phyloP scores from a whole-genome alignment of 2,797 vertebrate genomes.

The Alosa sapidissima region DNA sequence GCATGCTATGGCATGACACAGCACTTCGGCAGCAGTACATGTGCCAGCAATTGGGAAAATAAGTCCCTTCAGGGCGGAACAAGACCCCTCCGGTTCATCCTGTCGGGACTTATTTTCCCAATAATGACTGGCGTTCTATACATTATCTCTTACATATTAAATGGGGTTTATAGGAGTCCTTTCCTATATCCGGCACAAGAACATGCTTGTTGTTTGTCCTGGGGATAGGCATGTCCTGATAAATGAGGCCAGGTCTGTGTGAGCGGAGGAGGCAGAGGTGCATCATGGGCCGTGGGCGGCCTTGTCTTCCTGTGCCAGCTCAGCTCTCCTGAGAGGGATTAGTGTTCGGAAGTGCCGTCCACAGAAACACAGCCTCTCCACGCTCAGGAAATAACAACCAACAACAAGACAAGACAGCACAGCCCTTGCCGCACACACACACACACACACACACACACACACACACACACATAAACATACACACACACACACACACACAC shows the following conservation, averaged over 20 bases:
- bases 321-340: background rate
- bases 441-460: too few relatives aligned
- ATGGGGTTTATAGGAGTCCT: too few relatives aligned
- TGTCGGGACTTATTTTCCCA: too few relatives aligned
- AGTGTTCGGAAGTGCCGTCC: background rate
- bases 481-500: too few relatives aligned
- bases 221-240: background rate
- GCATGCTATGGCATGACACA: background rate
- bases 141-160: too few relatives aligned
- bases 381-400: background rate
- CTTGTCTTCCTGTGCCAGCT: background rate
- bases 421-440: background rate
- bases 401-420: too few relatives aligned
- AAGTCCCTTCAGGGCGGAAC: too few relatives aligned
- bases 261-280: background rate
- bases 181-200: too few relatives aligned
- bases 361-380: background rate
- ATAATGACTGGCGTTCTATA: too few relatives aligned
- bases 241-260: background rate
- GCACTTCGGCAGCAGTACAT: background rate
- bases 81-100: too few relatives aligned
- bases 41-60: background rate
- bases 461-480: too few relatives aligned
- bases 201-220: background rate
- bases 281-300: background rate